phyloP scores from a whole-genome alignment of 2,113 vertebrate genomes.

The Melierax canorus region DNA sequence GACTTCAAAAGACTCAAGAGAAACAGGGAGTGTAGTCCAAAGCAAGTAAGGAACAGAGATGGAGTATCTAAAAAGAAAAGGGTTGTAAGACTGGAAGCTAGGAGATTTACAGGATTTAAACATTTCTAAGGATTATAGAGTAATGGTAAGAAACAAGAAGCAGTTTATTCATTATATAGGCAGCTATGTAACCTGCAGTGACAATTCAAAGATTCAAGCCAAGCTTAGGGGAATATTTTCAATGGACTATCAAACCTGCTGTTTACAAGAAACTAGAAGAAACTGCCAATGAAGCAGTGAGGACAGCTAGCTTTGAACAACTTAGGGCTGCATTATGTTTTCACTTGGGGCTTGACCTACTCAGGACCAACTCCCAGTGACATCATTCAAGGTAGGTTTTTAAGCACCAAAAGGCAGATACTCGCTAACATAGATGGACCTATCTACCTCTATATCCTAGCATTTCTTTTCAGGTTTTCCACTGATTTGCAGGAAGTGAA shows the following conservation, averaged over 20 bases:
- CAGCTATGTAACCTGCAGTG: not conserved
- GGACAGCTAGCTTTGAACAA: not conserved
- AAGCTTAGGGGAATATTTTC: not conserved
- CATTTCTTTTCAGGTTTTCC: not conserved
- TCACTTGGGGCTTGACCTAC: not conserved
- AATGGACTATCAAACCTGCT: not conserved
- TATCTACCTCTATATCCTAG: not conserved
- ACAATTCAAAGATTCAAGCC: not conserved
- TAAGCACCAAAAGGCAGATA: not conserved
- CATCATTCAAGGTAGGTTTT: not conserved
- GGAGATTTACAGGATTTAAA: not conserved
- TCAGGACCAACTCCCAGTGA: not conserved
- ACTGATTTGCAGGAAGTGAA: not conserved
- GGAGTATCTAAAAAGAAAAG: not conserved
- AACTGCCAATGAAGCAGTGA: not conserved
- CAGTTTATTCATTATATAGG: not conserved
- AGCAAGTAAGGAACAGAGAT: not conserved
- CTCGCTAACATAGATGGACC: accelerated
- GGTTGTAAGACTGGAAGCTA: not conserved
- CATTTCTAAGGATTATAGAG: not conserved
- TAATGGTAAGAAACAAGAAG: not conserved
- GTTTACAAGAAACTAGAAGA: not conserved
- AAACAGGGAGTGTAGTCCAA: not conserved
- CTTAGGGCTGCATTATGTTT: not conserved
- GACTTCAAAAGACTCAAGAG: not conserved